Percentiles rank a stretch among this genome's conserved stretches.
Conservation (phyloP, 2,797 vertebrate species). For the Alcedo quadribrachys region DNA sequence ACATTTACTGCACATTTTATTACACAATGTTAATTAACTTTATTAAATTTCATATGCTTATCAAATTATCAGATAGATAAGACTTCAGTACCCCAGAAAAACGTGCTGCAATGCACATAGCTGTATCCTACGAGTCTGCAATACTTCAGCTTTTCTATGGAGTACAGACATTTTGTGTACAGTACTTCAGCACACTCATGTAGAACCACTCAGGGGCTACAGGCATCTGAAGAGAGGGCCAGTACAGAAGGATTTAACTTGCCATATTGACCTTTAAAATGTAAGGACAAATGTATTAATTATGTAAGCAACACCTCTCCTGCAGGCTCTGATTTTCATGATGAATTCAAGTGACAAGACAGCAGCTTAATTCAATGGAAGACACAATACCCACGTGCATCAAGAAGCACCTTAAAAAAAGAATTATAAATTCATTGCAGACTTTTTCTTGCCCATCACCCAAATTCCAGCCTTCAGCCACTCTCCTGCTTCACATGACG, state of each 20-base stretch:
- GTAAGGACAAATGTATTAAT: not conserved
- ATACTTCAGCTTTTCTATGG: not conserved
- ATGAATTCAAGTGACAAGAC: not conserved
- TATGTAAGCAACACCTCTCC: not conserved
- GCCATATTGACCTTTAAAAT: not conserved
- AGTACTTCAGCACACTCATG: not conserved
- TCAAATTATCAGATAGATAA: constrained; percentile 54
- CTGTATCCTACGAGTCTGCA: not conserved
- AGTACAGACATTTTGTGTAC: not conserved
- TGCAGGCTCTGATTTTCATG: not conserved
- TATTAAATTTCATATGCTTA: constrained; percentile 70
- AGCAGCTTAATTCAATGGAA: not conserved
- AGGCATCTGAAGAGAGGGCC: not conserved
- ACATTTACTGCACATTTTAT: constrained; percentile 48
- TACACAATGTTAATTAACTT: constrained; percentile 73
- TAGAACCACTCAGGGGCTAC: not conserved
- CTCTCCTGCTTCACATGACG: not conserved
- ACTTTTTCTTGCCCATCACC: not conserved
- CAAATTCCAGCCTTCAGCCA: not conserved
- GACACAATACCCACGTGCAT: fast-evolving
- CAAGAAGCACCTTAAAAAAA: not conserved
- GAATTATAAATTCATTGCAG: not conserved
- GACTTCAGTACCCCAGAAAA: constrained; percentile 49
- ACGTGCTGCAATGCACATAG: not conserved
- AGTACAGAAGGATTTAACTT: not conserved